These are phyloP conservation scores for Calcarius ornatus DNA, from an alignment of 2,113 vertebrate species.

Conservation along the genomic window DNA sequence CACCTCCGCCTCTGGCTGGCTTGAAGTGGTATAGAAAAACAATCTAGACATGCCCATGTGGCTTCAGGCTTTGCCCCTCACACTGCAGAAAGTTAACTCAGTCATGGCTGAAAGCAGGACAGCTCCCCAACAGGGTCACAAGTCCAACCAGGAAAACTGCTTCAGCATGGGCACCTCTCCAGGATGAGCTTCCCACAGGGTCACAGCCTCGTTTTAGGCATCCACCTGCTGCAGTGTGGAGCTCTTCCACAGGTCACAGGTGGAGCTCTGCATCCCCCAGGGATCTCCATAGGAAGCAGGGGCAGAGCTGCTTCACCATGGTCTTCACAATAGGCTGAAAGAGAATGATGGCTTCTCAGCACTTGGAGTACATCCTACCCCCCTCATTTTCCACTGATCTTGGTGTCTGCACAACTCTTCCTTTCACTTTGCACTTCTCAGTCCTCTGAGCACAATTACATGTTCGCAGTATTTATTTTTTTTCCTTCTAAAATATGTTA, in stretches of 20 bases:
- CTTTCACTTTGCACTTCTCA: background rate
- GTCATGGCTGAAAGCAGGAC: background rate
- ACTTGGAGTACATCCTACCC: background rate
- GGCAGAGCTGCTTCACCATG: background rate
- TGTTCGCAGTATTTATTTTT: background rate
- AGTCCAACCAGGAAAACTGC: background rate
- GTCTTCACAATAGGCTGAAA: accelerated
- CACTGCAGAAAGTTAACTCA: background rate
- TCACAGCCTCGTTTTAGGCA: background rate
- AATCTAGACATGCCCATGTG: background rate
- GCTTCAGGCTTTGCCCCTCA: background rate
- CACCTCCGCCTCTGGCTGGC: background rate
- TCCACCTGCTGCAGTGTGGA: background rate
- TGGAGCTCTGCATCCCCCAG: background rate
- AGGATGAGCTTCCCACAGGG: background rate
- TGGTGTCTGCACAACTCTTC: background rate
- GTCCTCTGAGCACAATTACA: background rate
- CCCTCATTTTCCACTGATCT: too few species aligned
- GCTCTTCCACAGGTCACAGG: accelerated
- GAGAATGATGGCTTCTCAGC: background rate
- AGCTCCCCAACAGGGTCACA: background rate
- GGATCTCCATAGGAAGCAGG: too few species aligned
- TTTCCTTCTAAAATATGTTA: background rate
- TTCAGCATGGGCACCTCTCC: background rate
- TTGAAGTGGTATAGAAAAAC: background rate